Evolutionary conservation across 1,140 invertebrate species (phyloP).

Genomic region (Cherax destructor): DNA sequence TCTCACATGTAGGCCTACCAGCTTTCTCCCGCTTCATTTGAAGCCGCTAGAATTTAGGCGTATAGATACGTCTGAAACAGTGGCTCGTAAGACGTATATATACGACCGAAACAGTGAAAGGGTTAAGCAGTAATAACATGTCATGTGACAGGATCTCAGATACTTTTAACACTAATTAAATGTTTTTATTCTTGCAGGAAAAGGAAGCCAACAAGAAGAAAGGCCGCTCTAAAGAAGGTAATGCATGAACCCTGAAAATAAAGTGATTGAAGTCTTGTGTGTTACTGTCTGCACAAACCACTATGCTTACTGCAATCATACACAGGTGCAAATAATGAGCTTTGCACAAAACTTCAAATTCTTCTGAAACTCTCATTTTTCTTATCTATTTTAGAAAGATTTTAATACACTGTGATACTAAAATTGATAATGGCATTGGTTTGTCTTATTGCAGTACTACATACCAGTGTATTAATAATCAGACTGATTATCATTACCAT

Average conservation of each 20-base stretch:
- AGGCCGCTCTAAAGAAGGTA: conserved; percentile 72
- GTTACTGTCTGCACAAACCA: neutral
- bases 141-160: too few relatives aligned
- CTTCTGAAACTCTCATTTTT: neutral
- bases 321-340: neutral
- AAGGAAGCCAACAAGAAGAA: conserved; percentile 71
- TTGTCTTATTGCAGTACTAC: too few relatives aligned
- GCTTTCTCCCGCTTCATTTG: too few relatives aligned
- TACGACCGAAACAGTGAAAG: too few relatives aligned
- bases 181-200: conserved; percentile 59
- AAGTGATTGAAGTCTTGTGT: neutral
- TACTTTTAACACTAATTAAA: neutral
- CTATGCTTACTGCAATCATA: neutral
- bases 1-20: too few relatives aligned
- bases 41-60: too few relatives aligned
- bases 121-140: too few relatives aligned
- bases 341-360: neutral
- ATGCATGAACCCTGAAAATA: neutral
- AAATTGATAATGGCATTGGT: too few relatives aligned
- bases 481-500: too few relatives aligned
- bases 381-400: neutral
- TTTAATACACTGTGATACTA: neutral
- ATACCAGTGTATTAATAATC: too few relatives aligned
- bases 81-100: too few relatives aligned
- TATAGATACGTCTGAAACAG: too few relatives aligned